A percentile compares a stretch with the other conserved stretches of the same genome.
Conservation (phyloP, 2,888 invertebrate species). For the Zootermopsis nevadensis region DNA sequence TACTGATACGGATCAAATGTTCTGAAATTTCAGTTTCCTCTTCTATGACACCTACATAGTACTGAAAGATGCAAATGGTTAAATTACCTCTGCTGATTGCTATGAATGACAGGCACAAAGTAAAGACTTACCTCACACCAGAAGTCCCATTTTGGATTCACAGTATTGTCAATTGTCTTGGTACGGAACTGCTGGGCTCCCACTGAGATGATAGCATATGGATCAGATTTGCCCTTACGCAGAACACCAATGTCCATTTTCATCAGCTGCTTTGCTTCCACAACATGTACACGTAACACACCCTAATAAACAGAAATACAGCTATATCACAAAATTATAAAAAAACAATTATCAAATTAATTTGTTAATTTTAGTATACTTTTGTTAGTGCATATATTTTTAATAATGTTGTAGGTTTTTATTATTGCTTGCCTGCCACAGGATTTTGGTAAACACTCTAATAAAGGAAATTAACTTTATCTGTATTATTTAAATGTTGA, state of each 20-base stretch:
- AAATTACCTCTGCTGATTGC: not conserved
- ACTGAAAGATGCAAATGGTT: not conserved
- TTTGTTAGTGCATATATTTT: no score
- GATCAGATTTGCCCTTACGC: conserved; percentile 95
- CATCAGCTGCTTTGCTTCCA: conserved; percentile 95
- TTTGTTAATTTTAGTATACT: no score
- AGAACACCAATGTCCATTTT: conserved; percentile 94
- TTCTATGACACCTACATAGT: not conserved
- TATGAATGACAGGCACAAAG: not conserved
- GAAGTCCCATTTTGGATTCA: conserved; percentile 97
- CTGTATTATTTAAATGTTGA: no score
- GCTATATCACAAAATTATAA: no score
- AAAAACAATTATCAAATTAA: no score
- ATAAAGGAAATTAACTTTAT: no score
- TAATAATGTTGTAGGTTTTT: no score
- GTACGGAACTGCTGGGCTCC: conserved; percentile 96
- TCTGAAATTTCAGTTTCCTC: not conserved
- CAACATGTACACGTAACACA: conserved; percentile 90
- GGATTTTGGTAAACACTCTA: no score
- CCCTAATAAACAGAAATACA: conserved; percentile 71
- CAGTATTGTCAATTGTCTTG: conserved; percentile 90
- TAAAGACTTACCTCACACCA: conserved; percentile 89
- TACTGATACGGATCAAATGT: not conserved
- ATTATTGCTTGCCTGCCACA: no score
- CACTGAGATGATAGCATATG: conserved; percentile 91